Percentiles rank a stretch among this genome's conserved stretches.
Evolutionary conservation across 2,888 invertebrate genomes (phyloP).

Genomic region (Choristoneura rosaceana): DNA sequence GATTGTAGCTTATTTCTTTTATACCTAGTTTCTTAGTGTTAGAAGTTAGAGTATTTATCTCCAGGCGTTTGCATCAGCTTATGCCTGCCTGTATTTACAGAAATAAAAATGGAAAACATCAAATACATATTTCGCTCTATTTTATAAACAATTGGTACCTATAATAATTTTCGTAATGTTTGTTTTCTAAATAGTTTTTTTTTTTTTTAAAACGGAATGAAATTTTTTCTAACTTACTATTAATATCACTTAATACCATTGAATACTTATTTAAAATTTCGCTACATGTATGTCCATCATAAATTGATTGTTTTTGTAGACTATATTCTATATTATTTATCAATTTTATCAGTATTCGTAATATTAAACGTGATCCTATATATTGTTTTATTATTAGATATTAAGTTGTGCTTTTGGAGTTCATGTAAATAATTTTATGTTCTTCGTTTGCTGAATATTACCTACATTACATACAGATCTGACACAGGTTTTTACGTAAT

Average conservation of each 20-base stretch:
- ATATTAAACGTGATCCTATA: neutral
- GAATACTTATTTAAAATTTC: neutral
- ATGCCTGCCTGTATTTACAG: neutral
- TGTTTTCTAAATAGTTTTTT: neutral
- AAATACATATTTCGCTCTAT: too few relatives aligned
- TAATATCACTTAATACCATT: neutral
- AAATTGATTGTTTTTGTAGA: neutral
- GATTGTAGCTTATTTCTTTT: neutral
- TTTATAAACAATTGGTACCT: too few relatives aligned
- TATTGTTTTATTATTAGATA: neutral
- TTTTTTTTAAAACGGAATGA: conserved; percentile 20
- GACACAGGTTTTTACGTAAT: neutral
- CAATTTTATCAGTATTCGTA: neutral
- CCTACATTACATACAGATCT: neutral
- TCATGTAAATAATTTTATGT: neutral
- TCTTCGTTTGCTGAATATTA: neutral
- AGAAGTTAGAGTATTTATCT: neutral
- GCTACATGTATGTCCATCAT: neutral
- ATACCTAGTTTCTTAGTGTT: neutral
- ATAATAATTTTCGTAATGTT: neutral
- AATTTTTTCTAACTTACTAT: neutral
- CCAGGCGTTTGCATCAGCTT: neutral
- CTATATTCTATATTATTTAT: neutral
- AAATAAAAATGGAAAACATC: neutral
- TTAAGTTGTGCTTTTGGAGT: neutral